phyloP scores from a whole-genome alignment of 2,797 vertebrate species.

The Tolypeutes matacus region DNA sequence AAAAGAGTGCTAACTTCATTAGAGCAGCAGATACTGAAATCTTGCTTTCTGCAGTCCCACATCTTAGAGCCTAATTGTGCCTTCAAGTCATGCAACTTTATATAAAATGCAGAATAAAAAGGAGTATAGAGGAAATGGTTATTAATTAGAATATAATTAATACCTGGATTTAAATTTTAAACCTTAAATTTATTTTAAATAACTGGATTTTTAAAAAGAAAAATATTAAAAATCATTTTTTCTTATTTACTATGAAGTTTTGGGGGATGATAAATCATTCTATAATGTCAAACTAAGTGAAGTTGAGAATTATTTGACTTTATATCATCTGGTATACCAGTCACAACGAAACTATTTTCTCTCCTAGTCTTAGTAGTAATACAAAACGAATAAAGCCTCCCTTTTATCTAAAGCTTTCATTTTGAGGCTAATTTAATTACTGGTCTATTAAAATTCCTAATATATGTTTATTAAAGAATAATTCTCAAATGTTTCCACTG shows the following conservation, averaged over 20 bases:
- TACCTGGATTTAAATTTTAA: slow-evolving; percentile 27
- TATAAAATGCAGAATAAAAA: background rate
- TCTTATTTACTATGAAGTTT: background rate
- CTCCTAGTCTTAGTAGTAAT: background rate
- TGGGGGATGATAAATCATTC: background rate
- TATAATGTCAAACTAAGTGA: slow-evolving; percentile 13
- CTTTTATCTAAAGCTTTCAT: background rate
- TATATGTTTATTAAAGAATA: background rate
- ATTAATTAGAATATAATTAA: background rate
- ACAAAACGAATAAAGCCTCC: background rate
- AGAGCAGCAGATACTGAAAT: background rate
- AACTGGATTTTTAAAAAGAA: slow-evolving; percentile 17
- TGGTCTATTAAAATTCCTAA: background rate
- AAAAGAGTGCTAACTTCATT: background rate
- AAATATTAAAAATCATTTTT: background rate
- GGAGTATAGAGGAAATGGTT: background rate
- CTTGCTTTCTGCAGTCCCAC: background rate
- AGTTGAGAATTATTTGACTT: background rate
- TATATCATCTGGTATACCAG: background rate
- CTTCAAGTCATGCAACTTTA: background rate
- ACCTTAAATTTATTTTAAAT: slow-evolving; percentile 21
- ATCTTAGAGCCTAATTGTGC: background rate
- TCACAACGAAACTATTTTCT: background rate
- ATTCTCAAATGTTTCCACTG: background rate
- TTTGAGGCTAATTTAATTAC: slow-evolving; percentile 12